Conservation (phyloP, 2,797 vertebrate species). For the Chlorospingus semifuscus region DNA sequence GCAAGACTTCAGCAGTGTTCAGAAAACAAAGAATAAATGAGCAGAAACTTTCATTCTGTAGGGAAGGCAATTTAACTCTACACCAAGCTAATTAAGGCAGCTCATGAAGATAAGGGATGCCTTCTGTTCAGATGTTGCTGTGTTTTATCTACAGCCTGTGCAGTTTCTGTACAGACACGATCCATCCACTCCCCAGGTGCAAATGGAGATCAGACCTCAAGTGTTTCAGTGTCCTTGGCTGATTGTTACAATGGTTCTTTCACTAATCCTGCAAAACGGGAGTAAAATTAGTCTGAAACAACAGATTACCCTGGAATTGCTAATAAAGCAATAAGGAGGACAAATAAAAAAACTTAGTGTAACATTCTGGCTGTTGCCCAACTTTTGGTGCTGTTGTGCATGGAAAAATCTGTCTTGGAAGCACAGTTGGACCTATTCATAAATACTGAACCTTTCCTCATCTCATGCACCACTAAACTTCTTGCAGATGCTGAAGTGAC, state of each 20-base stretch:
- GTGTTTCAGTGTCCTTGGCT: neutral
- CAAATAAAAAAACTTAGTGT: neutral
- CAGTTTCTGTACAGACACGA: neutral
- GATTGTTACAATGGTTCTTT: neutral
- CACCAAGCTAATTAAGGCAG: neutral
- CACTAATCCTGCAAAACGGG: neutral
- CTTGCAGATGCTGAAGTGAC: neutral
- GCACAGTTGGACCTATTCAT: neutral
- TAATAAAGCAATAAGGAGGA: neutral
- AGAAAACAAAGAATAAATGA: constrained; percentile 19
- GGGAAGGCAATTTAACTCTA: neutral
- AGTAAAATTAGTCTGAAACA: neutral
- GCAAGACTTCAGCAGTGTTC: neutral
- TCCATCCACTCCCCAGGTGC: neutral
- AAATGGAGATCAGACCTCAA: neutral
- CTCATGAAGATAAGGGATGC: constrained; percentile 44
- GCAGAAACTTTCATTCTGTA: neutral
- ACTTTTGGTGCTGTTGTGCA: neutral
- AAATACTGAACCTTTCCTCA: neutral
- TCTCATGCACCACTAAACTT: neutral
- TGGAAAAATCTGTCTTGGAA: neutral
- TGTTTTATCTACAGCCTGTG: neutral
- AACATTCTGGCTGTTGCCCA: neutral
- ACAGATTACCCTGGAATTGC: neutral
- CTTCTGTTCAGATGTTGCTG: constrained; percentile 24